A percentile compares a stretch with the other conserved stretches of the same genome.
Evolutionary conservation across 1,140 invertebrate species (phyloP).

Genomic region (Rhysida immarginata): DNA sequence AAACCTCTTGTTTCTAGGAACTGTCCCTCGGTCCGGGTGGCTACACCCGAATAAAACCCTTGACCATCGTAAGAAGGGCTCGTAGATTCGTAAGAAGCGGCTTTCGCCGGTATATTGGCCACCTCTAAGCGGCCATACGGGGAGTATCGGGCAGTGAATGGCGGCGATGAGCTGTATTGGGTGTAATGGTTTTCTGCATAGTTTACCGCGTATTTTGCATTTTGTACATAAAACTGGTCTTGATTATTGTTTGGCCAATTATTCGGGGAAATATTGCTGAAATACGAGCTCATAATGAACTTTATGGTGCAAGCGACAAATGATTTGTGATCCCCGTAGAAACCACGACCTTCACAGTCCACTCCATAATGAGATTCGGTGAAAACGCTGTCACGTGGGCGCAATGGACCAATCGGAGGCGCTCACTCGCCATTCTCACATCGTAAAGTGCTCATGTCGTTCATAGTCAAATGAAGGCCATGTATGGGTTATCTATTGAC

Average conservation of each 20-base stretch:
- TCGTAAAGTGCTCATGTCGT: neutral
- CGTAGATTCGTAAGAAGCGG: neutral
- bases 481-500: neutral
- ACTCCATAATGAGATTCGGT: conserved; percentile 11
- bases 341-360: neutral
- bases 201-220: conserved; percentile 3
- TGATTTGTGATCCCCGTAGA: conserved; percentile 9
- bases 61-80: neutral
- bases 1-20: conserved; percentile 12
- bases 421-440: neutral
- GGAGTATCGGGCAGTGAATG: neutral
- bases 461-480: neutral
- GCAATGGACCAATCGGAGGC: conserved; percentile 9
- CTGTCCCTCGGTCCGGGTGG: neutral
- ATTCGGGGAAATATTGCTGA: conserved; percentile 10
- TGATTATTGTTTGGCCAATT: conserved; percentile 10
- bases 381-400: conserved; percentile 12
- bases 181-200: neutral
- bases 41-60: neutral
- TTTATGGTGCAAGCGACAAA: conserved; percentile 10
- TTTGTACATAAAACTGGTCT: conserved; percentile 4
- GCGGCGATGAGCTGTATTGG: neutral
- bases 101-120: neutral
- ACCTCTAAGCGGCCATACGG: conserved; percentile 1
- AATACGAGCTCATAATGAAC: conserved; percentile 12